Evolutionary conservation across 2,797 vertebrate genomes (phyloP).

Genomic region (Podargus strigoides): DNA sequence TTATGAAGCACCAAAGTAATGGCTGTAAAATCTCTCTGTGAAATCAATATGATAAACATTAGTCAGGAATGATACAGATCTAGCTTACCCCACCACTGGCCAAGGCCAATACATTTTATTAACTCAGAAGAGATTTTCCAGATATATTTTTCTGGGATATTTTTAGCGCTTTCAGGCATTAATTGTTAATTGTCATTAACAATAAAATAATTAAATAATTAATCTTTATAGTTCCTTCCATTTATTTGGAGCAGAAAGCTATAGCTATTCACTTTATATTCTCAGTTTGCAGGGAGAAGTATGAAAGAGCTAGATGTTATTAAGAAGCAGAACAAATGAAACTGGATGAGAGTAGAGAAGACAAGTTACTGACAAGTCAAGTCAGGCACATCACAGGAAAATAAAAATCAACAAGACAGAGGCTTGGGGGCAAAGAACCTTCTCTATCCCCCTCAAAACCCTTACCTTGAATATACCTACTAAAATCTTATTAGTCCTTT

Average conservation of each 20-base stretch:
- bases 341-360: neutral
- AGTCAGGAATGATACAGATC: neutral
- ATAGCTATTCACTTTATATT: neutral
- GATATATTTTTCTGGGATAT: neutral
- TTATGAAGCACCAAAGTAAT: neutral
- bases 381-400: neutral
- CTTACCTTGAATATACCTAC: neutral
- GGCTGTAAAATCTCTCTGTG: neutral
- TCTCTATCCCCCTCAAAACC: neutral
- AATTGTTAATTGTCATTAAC: neutral
- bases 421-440: neutral
- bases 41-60: neutral
- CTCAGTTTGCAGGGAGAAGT: neutral
- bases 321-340: neutral
- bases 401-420: slow-evolving; percentile 9
- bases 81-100: neutral
- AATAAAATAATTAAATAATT: neutral
- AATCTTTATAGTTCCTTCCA: neutral
- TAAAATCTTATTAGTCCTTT: neutral
- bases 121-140: neutral
- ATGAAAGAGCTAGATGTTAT: neutral
- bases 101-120: neutral
- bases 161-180: neutral
- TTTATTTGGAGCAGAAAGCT: neutral
- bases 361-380: slow-evolving; percentile 25